Evolutionary conservation across 37 sponge, comb jelly and placozoan species (phyloP), one percentile per base, ranked within the genome.

Genomic region (Geodia barretti): DNA sequence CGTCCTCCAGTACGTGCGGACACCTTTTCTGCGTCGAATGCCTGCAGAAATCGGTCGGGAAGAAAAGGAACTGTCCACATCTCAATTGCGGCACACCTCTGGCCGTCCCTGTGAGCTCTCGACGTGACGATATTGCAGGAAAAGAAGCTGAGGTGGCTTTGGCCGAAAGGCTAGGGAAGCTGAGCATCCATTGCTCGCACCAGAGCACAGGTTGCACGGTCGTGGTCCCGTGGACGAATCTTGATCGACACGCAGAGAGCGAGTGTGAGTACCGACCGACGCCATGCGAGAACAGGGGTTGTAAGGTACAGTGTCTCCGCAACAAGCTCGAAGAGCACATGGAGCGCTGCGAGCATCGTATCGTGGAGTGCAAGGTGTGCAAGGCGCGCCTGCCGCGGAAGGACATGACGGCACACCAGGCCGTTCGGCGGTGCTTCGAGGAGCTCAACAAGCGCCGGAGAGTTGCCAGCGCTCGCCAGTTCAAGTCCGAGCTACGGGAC

Each of bases 391-490:
- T 84, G 23, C 65, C 65, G 1, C n/a, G 64, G 11, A 75, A 84
- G 20, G 82, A 81, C 77, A 76, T 90, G 85, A 35, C 81, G 8
- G 85, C 81, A 11, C 92, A 92, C 60, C 83, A 87, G 28, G 85
- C 87, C 24, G 82, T 92, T 40, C 79, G 84, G 31, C 39, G 88
- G 40, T 92, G 92, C 81, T 84, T 64, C 39, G 93, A 92, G 54
- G 47, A 81, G 58, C 60, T 71, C 36, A 84, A 88, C 43, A 84
- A 85, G 68, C 32, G 89, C 41, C 30, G 84, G 11, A 74, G 80
- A 35, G 93, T 92, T 5, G 62, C 59, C 41, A 85, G 85, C 40
- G 93, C 89, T 1, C 61, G 82, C 33, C 68, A 70, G 31, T 70
- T 88, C 41, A 76, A 76, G 0, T 41, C 75, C 17, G 81, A 84